Base-by-base conservation (phyloP, 2,888 invertebrate species). In the Seira sanloemensis region DNA sequence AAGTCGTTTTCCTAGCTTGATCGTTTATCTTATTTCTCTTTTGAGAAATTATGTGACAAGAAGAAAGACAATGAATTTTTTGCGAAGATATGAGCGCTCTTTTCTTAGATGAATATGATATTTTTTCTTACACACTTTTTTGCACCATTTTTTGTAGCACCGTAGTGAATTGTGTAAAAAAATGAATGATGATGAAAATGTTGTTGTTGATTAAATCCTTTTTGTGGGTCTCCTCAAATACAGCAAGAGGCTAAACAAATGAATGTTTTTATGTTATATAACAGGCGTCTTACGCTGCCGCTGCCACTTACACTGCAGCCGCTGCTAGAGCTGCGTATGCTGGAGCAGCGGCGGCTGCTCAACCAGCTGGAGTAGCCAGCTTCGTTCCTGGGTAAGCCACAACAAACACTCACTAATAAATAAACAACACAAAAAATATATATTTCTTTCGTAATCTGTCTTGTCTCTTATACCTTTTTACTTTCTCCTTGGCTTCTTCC, bases 221-320 rank as follows among this genome's bases (percentile, higher is more conserved):
- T n/a, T 37, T 37, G 37, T 37, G 37, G 37, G 5, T 37, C 37
- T 37, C 12, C 68, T 19, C 25, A 54, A 4, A 25, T 0, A 26
- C n/a, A 24, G 19, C 5, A 62, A 25, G 18, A 37, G 37, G 12
- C 37, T 37, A 37, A 37, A 37, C 4, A 37, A 12, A 37, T 67
- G 1, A 66, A 62, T 76, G 75, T 62, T 66, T 65, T 73, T 81
- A 9, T 84, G 66, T 75, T 58, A 78, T 24, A 21, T 37, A 73
- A 27, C 68, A 96, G 93, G 95, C 95, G 89, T 95, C 95, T 90
- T 96, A 96, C 91, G 96, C 96, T 91, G 96, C 96, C 87, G 96
- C 96, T 90, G 96, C 96, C 79, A 95, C 95, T 88, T 96, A 96
- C 92, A 96, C 96, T 91, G 96, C 96, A 86, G 96, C 96, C 46